Evolutionary conservation across 1,140 invertebrate genomes (phyloP), one percentile per base, ranked within the genome.

Genomic region (Drosophila chauvacae): DNA sequence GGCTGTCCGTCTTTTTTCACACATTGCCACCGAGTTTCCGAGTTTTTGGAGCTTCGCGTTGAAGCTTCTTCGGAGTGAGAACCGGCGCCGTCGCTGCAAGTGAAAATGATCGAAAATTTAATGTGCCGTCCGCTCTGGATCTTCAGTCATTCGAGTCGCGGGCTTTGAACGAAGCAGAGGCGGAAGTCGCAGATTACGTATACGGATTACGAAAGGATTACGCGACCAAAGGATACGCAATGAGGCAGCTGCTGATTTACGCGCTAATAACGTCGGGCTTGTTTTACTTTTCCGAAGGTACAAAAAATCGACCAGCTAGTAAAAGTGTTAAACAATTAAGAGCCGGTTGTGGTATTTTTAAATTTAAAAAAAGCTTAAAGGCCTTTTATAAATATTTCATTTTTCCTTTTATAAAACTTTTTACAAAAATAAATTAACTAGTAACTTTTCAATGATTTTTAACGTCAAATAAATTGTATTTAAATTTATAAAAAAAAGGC

Each of bases 221-320:
- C 48, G 55, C 76, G 73, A 39, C 23, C 7, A 48, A 41, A 55
- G 72, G 71, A 70, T 61, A 16, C 45, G 55, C 35, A 65, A 84
- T 88, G 73, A 82, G 84, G 61, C 69, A 62, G 42, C 57, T 79
- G 30, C 39, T 82, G 35, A 53, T 91, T 18, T 92, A 76, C 45
- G 76, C 65, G 48, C 62, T 73, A 23, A 35, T 92, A 4, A 30
- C 88, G 28, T 72, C 75, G 30, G 61, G 77, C 47, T 60, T 86
- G 56, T 90, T 91, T 80, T 83, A 91, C 74, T 92, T 90, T 73
- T 92, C 86, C 51, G 85, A 92, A 91, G 90, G 83, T 92, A 91
- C 44, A 26, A 66, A 90, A 51, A 51, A 37, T 10, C n/a, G 9
- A 35, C 5, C 2, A 30, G 3, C 2, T n/a, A 42, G 53, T 71